A percentile compares a stretch with the other conserved stretches of the same genome.
phyloP scores from a whole-genome alignment of 2,113 vertebrate species.

The Alces alces region DNA sequence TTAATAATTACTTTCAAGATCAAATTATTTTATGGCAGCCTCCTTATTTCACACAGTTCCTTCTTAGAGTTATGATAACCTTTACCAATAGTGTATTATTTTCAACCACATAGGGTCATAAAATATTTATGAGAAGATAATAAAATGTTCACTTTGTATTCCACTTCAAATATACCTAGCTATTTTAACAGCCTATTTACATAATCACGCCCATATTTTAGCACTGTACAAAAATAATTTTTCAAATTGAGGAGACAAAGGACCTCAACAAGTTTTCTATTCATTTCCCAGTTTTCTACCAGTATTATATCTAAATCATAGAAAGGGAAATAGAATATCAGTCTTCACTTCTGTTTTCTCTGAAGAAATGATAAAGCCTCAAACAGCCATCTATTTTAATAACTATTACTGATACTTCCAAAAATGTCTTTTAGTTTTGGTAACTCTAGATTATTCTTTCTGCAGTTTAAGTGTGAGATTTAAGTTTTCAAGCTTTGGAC shows the following conservation, averaged over 20 bases:
- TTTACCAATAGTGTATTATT: slow-evolving; percentile 24
- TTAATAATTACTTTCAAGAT: neutral
- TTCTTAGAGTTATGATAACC: neutral
- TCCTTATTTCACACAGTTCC: slow-evolving; percentile 7
- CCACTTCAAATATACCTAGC: slow-evolving; percentile 23
- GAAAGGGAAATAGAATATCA: neutral
- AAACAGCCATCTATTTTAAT: neutral
- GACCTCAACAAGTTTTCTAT: neutral
- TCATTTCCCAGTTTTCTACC: neutral
- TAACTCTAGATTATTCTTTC: neutral
- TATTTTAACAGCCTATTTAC: slow-evolving; percentile 30
- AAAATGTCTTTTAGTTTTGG: neutral
- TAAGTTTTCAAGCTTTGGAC: neutral
- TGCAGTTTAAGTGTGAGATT: neutral
- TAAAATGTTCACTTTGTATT: slow-evolving; percentile 14
- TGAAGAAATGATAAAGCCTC: neutral
- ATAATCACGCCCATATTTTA: slow-evolving; percentile 37
- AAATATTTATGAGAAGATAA: slow-evolving; percentile 40
- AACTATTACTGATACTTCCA: neutral
- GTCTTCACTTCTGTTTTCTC: neutral
- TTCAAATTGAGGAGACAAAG: slow-evolving; percentile 19
- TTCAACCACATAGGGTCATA: neutral
- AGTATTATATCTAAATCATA: neutral
- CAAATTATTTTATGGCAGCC: neutral
- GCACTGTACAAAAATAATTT: slow-evolving; percentile 17